phyloP scores from a whole-genome alignment of 2,797 vertebrate species.

The Gallinago solitaria region DNA sequence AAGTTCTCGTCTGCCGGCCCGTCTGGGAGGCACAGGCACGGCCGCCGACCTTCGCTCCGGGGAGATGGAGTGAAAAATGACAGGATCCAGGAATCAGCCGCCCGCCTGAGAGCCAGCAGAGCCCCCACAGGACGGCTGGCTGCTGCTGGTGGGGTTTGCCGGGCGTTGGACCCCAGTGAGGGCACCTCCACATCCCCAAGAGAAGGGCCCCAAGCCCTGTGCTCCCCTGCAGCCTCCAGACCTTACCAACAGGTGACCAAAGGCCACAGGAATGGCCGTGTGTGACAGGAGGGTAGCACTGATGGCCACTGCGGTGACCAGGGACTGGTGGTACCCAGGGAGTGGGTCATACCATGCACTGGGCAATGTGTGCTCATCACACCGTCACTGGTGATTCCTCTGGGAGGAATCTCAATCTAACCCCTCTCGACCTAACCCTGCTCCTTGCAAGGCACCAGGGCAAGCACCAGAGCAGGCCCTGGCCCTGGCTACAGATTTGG shows the following conservation, averaged over 20 bases:
- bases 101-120: background rate
- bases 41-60: slow-evolving; percentile 47
- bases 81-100: slow-evolving; percentile 9
- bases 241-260: background rate
- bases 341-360: background rate
- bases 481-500: background rate
- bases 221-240: background rate
- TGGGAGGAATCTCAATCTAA: background rate
- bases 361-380: background rate
- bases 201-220: rapidly evolving
- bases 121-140: background rate
- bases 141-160: background rate
- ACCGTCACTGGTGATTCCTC: background rate
- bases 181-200: background rate
- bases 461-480: background rate
- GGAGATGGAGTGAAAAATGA: slow-evolving; percentile 26
- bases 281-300: background rate
- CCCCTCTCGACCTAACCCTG: background rate
- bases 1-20: slow-evolving; percentile 63
- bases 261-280: background rate
- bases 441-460: background rate
- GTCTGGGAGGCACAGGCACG: slow-evolving; percentile 49
- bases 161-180: background rate
- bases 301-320: background rate
- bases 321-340: rapidly evolving